A percentile compares a stretch with the other conserved stretches of the same genome.
These are phyloP conservation scores for Dasysyrphus tricinctus DNA, from an alignment of 2,888 invertebrate species.

Conservation along the genomic window DNA sequence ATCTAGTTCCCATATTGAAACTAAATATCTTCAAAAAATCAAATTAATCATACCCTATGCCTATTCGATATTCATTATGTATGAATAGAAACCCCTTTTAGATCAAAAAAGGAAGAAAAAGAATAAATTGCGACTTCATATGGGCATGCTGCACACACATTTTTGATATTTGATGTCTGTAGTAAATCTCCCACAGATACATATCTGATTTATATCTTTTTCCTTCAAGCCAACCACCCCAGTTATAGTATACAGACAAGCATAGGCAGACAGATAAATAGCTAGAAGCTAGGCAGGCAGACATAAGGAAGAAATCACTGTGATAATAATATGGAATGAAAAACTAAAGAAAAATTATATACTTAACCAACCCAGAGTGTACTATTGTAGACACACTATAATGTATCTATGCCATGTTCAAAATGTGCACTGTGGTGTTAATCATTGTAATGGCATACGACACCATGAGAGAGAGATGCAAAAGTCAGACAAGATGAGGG, in stretches of 20 bases:
- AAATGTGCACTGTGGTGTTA: constrained; percentile 62
- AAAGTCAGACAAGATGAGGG: neutral
- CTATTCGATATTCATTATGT: no score
- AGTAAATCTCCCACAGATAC: constrained; percentile 56
- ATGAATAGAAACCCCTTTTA: neutral
- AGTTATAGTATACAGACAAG: constrained; percentile 24
- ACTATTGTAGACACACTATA: constrained; percentile 16
- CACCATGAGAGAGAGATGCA: constrained; percentile 47
- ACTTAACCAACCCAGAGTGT: constrained; percentile 8
- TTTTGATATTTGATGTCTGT: constrained; percentile 60
- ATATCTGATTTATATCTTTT: constrained; percentile 60
- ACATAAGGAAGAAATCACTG: constrained; percentile 41
- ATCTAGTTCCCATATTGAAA: neutral
- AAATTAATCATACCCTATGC: neutral
- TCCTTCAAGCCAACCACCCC: constrained; percentile 30
- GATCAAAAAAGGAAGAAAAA: neutral
- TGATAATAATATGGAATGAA: neutral
- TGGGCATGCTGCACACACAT: constrained; percentile 37
- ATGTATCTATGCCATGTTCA: constrained; percentile 24
- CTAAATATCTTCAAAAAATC: neutral
- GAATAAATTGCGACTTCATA: constrained; percentile 2
- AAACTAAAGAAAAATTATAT: neutral
- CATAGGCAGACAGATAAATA: constrained; percentile 38
- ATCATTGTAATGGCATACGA: constrained; percentile 68
- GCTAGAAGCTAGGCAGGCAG: constrained; percentile 17